A percentile compares a stretch with the other conserved stretches of the same genome.
Evolutionary conservation across 2,888 invertebrate genomes (phyloP).

Genomic region (Ashinkailepas kermadecensis): DNA sequence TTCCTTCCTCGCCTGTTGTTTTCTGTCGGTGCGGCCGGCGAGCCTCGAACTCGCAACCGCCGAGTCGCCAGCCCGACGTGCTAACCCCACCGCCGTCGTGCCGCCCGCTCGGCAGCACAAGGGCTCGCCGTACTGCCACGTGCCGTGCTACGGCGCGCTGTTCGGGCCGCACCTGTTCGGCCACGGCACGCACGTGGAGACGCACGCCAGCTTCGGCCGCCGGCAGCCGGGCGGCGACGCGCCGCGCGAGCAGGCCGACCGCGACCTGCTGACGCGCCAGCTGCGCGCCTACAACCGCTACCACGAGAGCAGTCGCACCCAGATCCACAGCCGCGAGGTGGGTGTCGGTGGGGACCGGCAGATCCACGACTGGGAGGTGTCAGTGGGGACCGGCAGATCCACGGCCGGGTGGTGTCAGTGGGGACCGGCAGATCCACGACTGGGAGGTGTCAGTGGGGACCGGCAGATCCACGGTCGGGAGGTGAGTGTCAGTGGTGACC

Average conservation of each 20-base stretch:
- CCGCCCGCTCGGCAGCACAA: conserved; percentile 52
- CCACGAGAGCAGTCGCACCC: conserved; percentile 66
- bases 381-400: conserved; percentile 64
- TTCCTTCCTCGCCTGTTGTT: too few species aligned
- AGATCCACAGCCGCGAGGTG: conserved; percentile 61
- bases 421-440: too few species aligned
- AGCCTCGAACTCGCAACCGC: too few species aligned
- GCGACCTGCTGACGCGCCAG: conserved; percentile 62
- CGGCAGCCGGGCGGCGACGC: background rate
- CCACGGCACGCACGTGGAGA: conserved; percentile 73
- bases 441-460: too few species aligned
- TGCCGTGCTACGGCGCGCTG: conserved; percentile 71
- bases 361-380: conserved; percentile 60
- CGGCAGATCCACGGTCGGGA: too few species aligned
- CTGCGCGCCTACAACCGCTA: conserved; percentile 69
- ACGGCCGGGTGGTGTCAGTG: conserved; percentile 60
- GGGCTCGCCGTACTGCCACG: conserved; percentile 75
- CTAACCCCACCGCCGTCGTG: too few species aligned
- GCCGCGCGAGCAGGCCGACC: background rate
- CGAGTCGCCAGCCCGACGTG: too few species aligned
- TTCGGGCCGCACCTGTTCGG: conserved; percentile 76
- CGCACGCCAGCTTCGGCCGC: conserved; percentile 50
- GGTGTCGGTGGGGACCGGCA: conserved; percentile 23
- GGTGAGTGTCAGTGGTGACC: too few species aligned
- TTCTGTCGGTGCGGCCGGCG: too few species aligned